Evolutionary conservation across 30 jellyfish, hydroid and myxozoan genomes (phyloP), one percentile per base, ranked within the genome.

Genomic region (Clytia hemisphaerica): DNA sequence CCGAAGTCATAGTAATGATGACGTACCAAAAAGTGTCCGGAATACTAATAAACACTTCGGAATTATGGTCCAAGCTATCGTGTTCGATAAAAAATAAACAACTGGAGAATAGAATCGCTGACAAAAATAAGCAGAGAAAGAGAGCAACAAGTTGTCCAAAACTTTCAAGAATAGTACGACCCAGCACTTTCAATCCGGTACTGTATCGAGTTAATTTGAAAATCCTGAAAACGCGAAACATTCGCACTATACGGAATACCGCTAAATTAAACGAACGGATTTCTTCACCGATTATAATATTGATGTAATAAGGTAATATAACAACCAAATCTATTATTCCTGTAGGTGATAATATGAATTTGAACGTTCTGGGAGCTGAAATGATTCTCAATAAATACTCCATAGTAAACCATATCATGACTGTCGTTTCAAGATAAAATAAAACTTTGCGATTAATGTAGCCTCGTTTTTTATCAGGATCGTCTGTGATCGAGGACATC

Each of bases 11-110:
- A 21, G 95, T 83, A 14, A 76, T 83, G 28, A 73, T 68, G 30
- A 68, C 61, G 58, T 76, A 83, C 92, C 91, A 83, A 32, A 66
- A 57, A 1, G 92, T 36, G 47, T 83, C 92, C 19, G 91, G 91
- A 7, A 83, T 71, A 37, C 95, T 76, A 9, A 6, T 4, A 19
- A 83, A 81, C 19, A 24, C 64, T 4, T 37, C 36, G 12, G 80
- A 10, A n/a, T 6, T 50, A 10, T 50, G 65, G 65, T 50, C n/a
- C 25, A 50, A 50, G 24, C 24, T 12, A 50, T n/a, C n/a, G 12
- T 30, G 58, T 37, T 79, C 93, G 4, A 67, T 55, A 46, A 71
- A 72, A 54, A 37, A 81, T 16, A 81, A 75, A 18, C 72, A 31
- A 46, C 85, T 53, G 22, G 94, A 87, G 45, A 81, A 81, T 19